phyloP scores from a whole-genome alignment of 2,113 vertebrate species.

The Daphoenositta chrysoptera region DNA sequence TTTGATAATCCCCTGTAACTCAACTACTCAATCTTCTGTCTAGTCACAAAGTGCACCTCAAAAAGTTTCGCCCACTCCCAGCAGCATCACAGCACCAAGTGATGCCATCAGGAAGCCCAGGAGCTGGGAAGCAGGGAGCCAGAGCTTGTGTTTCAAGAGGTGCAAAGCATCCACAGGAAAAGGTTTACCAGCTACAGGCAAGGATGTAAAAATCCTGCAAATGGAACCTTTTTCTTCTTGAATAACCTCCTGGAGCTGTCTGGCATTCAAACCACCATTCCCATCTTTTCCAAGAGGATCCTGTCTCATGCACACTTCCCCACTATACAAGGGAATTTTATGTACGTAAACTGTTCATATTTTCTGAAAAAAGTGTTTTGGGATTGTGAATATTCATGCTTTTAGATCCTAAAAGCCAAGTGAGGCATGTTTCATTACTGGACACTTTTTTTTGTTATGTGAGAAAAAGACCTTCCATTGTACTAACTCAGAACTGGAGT shows the following conservation, averaged over 20 bases:
- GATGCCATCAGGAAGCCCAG: not conserved
- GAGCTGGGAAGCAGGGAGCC: not conserved
- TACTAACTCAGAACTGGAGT: not conserved
- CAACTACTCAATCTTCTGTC: not conserved
- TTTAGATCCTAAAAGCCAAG: not conserved
- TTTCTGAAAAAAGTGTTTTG: not conserved
- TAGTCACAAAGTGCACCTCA: not conserved
- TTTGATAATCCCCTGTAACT: not conserved
- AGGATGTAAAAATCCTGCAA: not conserved
- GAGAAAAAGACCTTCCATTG: not conserved
- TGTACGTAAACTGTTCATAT: not conserved
- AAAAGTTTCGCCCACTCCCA: not conserved
- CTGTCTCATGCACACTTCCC: not conserved
- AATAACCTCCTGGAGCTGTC: not conserved
- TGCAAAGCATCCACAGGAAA: not conserved
- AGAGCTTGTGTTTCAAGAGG: not conserved
- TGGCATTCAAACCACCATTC: not conserved
- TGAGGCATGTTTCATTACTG: not conserved
- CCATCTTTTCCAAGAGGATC: not conserved
- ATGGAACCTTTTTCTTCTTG: not conserved
- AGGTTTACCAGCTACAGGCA: not conserved
- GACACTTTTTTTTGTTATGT: not conserved
- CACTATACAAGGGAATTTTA: not conserved
- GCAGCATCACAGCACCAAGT: not conserved
- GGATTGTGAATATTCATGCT: not conserved